These are phyloP conservation scores for Penaeus vannamei DNA, from an alignment of 1,140 invertebrate species.

Conservation along the genomic window DNA sequence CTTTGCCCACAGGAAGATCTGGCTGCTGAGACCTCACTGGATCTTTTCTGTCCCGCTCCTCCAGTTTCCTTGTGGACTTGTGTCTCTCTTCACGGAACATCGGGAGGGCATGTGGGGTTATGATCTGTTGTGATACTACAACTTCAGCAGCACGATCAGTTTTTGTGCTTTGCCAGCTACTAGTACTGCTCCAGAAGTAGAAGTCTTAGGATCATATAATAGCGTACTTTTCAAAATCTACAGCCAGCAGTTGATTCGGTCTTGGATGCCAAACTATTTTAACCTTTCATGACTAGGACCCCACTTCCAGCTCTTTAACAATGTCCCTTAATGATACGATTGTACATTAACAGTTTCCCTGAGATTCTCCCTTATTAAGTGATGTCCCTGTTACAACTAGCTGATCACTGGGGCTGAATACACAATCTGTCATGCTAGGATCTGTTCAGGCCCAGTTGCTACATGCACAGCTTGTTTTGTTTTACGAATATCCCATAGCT, in stretches of 20 bases:
- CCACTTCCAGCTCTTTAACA: slow-evolving; percentile 82
- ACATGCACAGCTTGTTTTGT: slow-evolving; percentile 85
- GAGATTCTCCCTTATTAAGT: slow-evolving; percentile 79
- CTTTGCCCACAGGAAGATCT: slow-evolving; percentile 94
- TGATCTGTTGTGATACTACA: slow-evolving; percentile 92
- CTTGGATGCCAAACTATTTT: slow-evolving; percentile 96
- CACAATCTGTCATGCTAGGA: slow-evolving; percentile 91
- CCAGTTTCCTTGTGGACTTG: slow-evolving; percentile 89
- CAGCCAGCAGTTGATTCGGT: slow-evolving; percentile 96
- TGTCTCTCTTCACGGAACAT: slow-evolving; percentile 94
- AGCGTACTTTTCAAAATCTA: slow-evolving; percentile 90
- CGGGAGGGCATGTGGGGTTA: slow-evolving; percentile 96
- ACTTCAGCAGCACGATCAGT: slow-evolving; percentile 84
- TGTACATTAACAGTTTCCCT: slow-evolving; percentile 88
- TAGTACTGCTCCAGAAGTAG: slow-evolving; percentile 90
- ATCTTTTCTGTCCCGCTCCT: slow-evolving; percentile 93
- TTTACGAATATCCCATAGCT: slow-evolving; percentile 93
- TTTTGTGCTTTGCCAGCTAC: slow-evolving; percentile 88
- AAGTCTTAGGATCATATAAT: slow-evolving; percentile 90
- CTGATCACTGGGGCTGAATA: slow-evolving; percentile 94
- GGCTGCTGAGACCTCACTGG: slow-evolving; percentile 92
- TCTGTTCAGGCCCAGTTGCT: slow-evolving; percentile 82
- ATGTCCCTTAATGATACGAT: slow-evolving; percentile 84
- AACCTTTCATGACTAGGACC: slow-evolving; percentile 84
- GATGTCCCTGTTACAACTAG: slow-evolving; percentile 92